A percentile compares a stretch with the other conserved stretches of the same genome.
These are phyloP conservation scores for Gymnocheta viridis DNA, from an alignment of 2,888 invertebrate genomes.

Conservation along the genomic window DNA sequence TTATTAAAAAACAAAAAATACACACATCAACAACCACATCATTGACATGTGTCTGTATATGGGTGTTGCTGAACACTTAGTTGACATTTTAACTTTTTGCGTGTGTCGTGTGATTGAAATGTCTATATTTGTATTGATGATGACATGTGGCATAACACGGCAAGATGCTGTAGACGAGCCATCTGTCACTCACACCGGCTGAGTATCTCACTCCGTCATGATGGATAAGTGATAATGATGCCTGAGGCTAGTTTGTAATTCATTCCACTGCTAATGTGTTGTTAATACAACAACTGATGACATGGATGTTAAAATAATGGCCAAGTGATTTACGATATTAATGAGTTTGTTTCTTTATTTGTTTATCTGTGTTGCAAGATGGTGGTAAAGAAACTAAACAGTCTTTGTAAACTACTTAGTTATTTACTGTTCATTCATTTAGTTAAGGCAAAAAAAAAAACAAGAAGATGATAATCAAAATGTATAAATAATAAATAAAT, in stretches of 20 bases:
- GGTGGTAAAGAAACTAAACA: neutral
- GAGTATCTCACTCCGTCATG: neutral
- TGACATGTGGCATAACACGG: slow-evolving; percentile 74
- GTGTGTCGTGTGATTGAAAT: slow-evolving; percentile 77
- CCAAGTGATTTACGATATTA: slow-evolving; percentile 56
- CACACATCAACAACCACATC: neutral
- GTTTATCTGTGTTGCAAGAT: neutral
- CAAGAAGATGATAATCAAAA: neutral
- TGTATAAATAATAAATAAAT: slow-evolving; percentile 10
- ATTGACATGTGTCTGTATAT: slow-evolving; percentile 77
- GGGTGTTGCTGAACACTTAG: slow-evolving; percentile 76
- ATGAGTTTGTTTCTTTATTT: neutral
- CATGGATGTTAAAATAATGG: slow-evolving; percentile 37
- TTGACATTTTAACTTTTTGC: slow-evolving; percentile 77
- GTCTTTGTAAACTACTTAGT: neutral
- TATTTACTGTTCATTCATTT: slow-evolving; percentile 29
- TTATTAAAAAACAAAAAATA: neutral
- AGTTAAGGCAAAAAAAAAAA: slow-evolving; percentile 16
- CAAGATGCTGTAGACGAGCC: slow-evolving; percentile 42
- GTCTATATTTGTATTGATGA: slow-evolving; percentile 75
- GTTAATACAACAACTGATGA: slow-evolving; percentile 31
- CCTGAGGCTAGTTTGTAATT: slow-evolving; percentile 29
- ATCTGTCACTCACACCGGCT: slow-evolving; percentile 63
- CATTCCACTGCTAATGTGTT: slow-evolving; percentile 4
- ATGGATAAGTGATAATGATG: slow-evolving; percentile 53